These are phyloP conservation scores for Marmota monax DNA, from an alignment of 2,113 vertebrate species.

Conservation along the genomic window DNA sequence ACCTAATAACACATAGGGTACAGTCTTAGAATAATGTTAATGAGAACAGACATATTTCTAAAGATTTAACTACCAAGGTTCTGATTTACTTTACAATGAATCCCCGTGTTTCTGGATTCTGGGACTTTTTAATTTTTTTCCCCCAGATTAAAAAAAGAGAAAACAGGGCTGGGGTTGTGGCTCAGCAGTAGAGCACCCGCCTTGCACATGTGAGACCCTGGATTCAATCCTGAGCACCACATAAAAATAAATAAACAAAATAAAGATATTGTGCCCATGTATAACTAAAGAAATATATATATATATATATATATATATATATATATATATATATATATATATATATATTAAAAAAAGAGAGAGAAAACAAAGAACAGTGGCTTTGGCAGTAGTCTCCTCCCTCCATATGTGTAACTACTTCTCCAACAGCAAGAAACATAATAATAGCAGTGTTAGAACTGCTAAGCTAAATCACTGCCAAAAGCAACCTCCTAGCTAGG, in stretches of 20 bases:
- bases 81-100: slow-evolving; percentile 35
- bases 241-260: too few species aligned
- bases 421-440: not conserved
- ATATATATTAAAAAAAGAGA: not conserved
- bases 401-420: not conserved
- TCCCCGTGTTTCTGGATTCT: slow-evolving; percentile 15
- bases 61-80: not conserved
- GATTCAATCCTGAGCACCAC: too few species aligned
- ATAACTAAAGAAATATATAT: too few species aligned
- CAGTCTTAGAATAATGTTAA: not conserved
- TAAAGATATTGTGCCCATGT: too few species aligned
- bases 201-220: too few species aligned
- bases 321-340: too few species aligned
- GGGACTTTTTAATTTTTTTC: not conserved
- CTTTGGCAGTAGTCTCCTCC: not conserved
- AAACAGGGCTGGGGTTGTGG: too few species aligned
- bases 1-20: not conserved
- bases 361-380: not conserved
- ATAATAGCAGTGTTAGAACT: not conserved
- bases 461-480: not conserved
- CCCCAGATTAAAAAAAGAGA: not conserved
- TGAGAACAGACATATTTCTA: not conserved
- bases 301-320: too few species aligned
- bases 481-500: not conserved
- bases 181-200: too few species aligned